Conservation (phyloP, 2,888 invertebrate species). For the Tenthredo distinguenda region DNA sequence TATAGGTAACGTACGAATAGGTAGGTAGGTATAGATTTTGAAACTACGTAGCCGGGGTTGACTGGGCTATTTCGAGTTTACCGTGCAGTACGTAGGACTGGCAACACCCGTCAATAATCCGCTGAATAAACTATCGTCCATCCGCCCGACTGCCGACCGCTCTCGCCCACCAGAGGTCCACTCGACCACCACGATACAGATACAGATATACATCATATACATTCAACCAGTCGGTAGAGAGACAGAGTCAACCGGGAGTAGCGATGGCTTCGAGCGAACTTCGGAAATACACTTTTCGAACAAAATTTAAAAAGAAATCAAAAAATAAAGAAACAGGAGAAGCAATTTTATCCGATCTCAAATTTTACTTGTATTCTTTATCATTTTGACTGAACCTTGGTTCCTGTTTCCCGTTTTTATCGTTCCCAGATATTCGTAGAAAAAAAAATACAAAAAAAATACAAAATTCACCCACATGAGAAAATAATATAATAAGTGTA, state of each 20-base stretch:
- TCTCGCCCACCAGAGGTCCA: slow-evolving; percentile 66
- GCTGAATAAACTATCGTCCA: slow-evolving; percentile 77
- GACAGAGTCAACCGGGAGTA: slow-evolving; percentile 40
- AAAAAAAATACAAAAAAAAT: neutral
- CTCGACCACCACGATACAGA: slow-evolving; percentile 63
- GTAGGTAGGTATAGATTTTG: slow-evolving; percentile 40
- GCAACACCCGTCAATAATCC: slow-evolving; percentile 77
- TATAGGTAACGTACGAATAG: neutral
- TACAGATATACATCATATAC: slow-evolving; percentile 36
- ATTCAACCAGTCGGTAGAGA: slow-evolving; percentile 51
- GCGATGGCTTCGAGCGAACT: slow-evolving; percentile 53
- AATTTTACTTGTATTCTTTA: too few relatives aligned
- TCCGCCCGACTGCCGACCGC: slow-evolving; percentile 66
- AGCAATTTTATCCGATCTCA: neutral
- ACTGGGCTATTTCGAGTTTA: slow-evolving; percentile 75
- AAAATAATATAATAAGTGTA: neutral
- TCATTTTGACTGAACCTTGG: too few relatives aligned
- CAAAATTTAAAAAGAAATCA: slow-evolving; percentile 57
- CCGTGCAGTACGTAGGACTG: slow-evolving; percentile 63
- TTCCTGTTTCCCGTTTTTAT: too few relatives aligned
- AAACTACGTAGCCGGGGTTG: slow-evolving; percentile 65
- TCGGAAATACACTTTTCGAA: slow-evolving; percentile 48
- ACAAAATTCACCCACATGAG: neutral
- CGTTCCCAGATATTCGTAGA: neutral
- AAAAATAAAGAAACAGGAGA: slow-evolving; percentile 55